These are phyloP conservation scores for Gambusia yucatana DNA, from an alignment of 2,797 vertebrate species.

Conservation along the genomic window DNA sequence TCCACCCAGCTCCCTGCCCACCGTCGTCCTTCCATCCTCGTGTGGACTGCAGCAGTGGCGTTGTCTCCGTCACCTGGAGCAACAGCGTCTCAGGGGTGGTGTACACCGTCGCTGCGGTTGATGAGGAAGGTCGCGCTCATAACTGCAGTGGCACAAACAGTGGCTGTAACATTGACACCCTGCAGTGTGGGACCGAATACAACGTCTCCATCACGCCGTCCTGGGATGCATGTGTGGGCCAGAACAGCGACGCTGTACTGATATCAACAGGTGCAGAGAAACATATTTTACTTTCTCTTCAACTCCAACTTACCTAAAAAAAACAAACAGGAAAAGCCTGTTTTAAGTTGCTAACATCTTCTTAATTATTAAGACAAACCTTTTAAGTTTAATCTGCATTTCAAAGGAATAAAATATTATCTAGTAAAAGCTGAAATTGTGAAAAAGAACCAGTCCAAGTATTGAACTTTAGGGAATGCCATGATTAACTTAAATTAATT, in stretches of 20 bases:
- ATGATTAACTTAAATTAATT: neutral
- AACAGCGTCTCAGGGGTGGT: slow-evolving; percentile 49
- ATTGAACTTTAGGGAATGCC: neutral
- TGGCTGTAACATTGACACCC: slow-evolving; percentile 62
- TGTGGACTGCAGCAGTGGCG: slow-evolving; percentile 67
- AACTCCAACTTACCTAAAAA: neutral
- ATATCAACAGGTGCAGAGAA: slow-evolving; percentile 72
- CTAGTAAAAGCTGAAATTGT: neutral
- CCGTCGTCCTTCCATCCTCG: slow-evolving; percentile 41
- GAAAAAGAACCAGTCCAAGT: neutral
- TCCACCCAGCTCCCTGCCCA: slow-evolving; percentile 78
- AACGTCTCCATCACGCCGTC: slow-evolving; percentile 74
- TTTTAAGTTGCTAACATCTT: neutral
- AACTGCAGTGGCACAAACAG: slow-evolving; percentile 63
- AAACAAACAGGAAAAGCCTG: neutral
- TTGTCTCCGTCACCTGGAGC: slow-evolving; percentile 72
- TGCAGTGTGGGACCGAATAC: slow-evolving; percentile 78
- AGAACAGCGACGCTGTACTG: slow-evolving; percentile 44
- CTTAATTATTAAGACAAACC: neutral
- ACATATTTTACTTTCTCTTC: neutral
- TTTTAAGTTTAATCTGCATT: neutral
- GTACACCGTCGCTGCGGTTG: slow-evolving; percentile 59
- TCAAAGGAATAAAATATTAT: neutral
- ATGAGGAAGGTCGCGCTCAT: slow-evolving; percentile 20
- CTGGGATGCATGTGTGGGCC: slow-evolving; percentile 72